A percentile compares a stretch with the other conserved stretches of the same genome.
Evolutionary conservation across 2,888 invertebrate genomes (phyloP).

Genomic region (Romanomermis culicivorax): DNA sequence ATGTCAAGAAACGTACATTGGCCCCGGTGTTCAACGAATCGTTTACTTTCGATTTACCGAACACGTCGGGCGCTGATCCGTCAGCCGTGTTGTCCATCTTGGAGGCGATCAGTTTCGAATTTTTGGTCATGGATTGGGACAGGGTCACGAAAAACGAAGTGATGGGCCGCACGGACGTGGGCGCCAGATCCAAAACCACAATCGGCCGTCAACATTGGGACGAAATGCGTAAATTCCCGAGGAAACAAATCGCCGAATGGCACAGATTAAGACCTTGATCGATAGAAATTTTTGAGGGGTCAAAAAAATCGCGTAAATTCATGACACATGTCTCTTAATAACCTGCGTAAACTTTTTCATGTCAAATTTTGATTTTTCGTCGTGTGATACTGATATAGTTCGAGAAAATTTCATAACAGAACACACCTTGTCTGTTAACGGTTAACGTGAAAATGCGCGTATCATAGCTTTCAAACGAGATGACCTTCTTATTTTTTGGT

Average conservation of each 20-base stretch:
- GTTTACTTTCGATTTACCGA: conserved; percentile 85
- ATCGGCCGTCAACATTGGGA: conserved; percentile 71
- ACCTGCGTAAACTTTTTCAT: no score
- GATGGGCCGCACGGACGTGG: conserved; percentile 79
- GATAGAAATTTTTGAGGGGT: no score
- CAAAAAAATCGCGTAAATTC: no score
- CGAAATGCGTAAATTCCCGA: conserved; percentile 84
- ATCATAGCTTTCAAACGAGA: no score
- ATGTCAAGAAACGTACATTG: conserved; percentile 86
- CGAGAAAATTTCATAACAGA: no score
- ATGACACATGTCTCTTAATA: no score
- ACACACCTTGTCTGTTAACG: no score
- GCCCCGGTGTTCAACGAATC: conserved; percentile 98
- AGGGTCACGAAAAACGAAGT: conserved; percentile 96
- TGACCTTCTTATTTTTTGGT: no score
- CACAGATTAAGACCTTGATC: conserved; percentile 52
- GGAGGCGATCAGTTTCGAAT: conserved; percentile 60
- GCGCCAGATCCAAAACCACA: conserved; percentile 37
- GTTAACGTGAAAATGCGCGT: no score
- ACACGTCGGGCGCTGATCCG: conserved; percentile 26
- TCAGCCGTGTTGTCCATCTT: conserved; percentile 52
- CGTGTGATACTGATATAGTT: no score
- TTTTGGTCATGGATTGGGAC: conserved; percentile 83
- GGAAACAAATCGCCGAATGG: conserved; percentile 97
- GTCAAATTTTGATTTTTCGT: no score